A percentile compares a stretch with the other conserved stretches of the same genome.
Conservation (phyloP, 2,888 invertebrate genomes). For the Linnaemya tessellans region DNA sequence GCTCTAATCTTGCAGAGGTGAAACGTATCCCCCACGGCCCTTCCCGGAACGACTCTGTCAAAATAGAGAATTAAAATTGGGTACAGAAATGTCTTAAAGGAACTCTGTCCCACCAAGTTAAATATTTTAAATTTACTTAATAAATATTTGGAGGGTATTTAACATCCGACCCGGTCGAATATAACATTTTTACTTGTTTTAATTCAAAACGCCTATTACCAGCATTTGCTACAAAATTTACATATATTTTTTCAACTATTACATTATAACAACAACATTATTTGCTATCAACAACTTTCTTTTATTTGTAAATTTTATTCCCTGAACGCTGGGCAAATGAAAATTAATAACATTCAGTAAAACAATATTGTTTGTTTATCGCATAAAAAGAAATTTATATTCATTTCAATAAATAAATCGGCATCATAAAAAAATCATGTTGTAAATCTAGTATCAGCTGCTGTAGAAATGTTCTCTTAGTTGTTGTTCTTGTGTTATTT, state of each 20-base stretch:
- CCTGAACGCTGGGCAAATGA: background rate
- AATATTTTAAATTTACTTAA: too few relatives aligned
- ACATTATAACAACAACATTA: background rate
- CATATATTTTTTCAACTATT: background rate
- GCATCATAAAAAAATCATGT: conserved; percentile 54
- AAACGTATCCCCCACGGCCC: too few relatives aligned
- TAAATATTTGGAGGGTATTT: too few relatives aligned
- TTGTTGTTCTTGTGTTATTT: background rate
- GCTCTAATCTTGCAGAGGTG: too few relatives aligned
- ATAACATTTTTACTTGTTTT: background rate
- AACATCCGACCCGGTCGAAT: too few relatives aligned
- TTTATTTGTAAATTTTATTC: background rate
- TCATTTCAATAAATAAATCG: conserved; percentile 41
- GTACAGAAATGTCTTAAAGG: too few relatives aligned
- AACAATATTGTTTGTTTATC: conserved; percentile 18
- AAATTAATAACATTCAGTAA: background rate
- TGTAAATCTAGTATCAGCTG: conserved; percentile 52
- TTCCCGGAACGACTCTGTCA: too few relatives aligned
- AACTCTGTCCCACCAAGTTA: too few relatives aligned
- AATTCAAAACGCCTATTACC: background rate
- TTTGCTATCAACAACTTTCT: background rate
- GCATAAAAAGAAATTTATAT: conserved; percentile 27
- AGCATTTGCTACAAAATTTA: background rate
- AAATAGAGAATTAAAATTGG: too few relatives aligned
- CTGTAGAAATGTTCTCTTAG: background rate